Evolutionary conservation across 2,113 vertebrate genomes (phyloP).

Genomic region (Lamprologus callipterus): DNA sequence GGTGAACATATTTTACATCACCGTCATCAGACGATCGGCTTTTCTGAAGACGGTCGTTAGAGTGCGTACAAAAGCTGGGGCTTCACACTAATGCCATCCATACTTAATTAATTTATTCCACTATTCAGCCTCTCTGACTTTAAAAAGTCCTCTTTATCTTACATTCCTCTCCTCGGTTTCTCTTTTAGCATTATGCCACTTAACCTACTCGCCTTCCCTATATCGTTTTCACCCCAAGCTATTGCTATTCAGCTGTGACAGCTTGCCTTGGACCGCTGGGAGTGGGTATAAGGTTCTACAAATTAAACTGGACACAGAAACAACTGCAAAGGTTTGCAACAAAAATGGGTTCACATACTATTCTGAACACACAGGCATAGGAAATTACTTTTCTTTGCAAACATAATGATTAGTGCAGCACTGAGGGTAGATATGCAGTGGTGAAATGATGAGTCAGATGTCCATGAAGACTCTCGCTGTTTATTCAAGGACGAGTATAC

Average conservation of each 20-base stretch:
- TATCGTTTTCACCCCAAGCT: neutral
- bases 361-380: neutral
- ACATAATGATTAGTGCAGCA: neutral
- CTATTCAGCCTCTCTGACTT: neutral
- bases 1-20: neutral
- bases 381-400: neutral
- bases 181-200: neutral
- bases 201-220: slow-evolving; percentile 5
- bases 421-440: neutral
- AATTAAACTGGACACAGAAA: slow-evolving; percentile 41
- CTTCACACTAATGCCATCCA: slow-evolving; percentile 25
- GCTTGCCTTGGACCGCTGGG: neutral
- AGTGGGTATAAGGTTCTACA: slow-evolving; percentile 2
- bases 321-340: neutral
- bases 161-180: neutral
- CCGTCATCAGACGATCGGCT: neutral
- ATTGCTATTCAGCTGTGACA: slow-evolving; percentile 44
- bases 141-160: neutral
- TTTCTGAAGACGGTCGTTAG: slow-evolving; percentile 2
- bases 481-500: neutral
- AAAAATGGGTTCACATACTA: neutral
- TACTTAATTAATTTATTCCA: slow-evolving; percentile 50
- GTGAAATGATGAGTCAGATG: neutral
- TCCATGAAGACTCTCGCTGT: neutral
- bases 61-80: slow-evolving; percentile 28